Percentiles rank a stretch among this genome's conserved stretches.
Conservation (phyloP, 2,113 vertebrate genomes). For the Planiliza haematocheilus region DNA sequence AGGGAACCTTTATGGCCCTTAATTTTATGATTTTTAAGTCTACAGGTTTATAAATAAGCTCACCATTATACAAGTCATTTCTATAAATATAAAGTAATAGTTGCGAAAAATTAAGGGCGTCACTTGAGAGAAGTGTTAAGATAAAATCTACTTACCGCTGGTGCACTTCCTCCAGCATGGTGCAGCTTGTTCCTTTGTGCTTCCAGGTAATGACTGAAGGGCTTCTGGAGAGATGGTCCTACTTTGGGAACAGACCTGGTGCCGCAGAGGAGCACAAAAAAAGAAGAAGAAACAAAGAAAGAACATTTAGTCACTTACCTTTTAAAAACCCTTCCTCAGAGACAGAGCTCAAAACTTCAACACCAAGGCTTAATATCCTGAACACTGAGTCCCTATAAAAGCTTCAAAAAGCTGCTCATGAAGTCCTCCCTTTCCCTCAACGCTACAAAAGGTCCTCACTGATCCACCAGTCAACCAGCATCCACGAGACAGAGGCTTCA, state of each 20-base stretch:
- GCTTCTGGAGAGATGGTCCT: constrained; percentile 95
- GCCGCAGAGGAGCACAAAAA: constrained; percentile 22
- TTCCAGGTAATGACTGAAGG: constrained; percentile 97
- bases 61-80: background rate
- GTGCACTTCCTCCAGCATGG: constrained; percentile 83
- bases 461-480: constrained; percentile 23
- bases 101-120: background rate
- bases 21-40: background rate
- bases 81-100: background rate
- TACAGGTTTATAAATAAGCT: background rate
- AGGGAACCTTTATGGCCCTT: no score
- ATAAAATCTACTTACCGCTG: constrained; percentile 87
- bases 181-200: constrained; percentile 96
- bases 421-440: constrained; percentile 40
- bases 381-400: background rate
- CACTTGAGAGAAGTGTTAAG: background rate
- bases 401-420: constrained; percentile 30
- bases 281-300: constrained; percentile 25
- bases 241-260: constrained; percentile 91
- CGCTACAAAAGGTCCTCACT: constrained; percentile 19
- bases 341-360: background rate
- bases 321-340: constrained; percentile 14
- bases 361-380: background rate
- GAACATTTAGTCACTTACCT: constrained; percentile 85
- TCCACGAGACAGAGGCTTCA: constrained; percentile 28